Conservation (phyloP, 2,888 invertebrate species). For the Ichneumoninae sp. region DNA sequence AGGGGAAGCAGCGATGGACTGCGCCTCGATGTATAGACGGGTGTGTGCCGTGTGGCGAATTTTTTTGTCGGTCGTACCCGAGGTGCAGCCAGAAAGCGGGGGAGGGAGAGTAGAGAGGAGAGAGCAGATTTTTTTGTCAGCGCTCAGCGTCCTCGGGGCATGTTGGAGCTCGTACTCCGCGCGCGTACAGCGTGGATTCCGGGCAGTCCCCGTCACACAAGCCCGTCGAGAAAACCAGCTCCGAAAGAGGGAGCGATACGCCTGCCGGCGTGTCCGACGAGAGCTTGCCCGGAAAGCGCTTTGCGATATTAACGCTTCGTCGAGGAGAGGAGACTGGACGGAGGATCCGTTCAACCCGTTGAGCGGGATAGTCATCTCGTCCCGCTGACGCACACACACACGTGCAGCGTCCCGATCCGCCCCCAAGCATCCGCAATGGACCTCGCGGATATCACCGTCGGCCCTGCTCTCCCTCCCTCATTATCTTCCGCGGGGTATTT, state of each 20-base stretch:
- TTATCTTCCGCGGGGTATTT: slow-evolving; percentile 38
- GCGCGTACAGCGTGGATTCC: neutral
- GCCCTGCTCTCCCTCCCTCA: slow-evolving; percentile 34
- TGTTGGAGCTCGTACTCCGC: neutral
- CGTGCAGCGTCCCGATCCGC: slow-evolving; percentile 53
- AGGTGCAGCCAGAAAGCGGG: neutral
- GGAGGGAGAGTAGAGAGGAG: neutral
- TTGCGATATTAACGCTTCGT: slow-evolving; percentile 63
- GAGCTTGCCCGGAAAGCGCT: slow-evolving; percentile 45
- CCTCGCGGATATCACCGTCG: slow-evolving; percentile 42
- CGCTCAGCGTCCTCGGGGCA: slow-evolving; percentile 11
- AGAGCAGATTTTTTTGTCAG: neutral
- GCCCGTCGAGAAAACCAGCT: slow-evolving; percentile 11
- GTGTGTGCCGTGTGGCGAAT: slow-evolving; percentile 35
- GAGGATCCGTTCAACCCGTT: slow-evolving; percentile 38
- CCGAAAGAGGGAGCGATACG: neutral
- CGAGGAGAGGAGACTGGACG: slow-evolving; percentile 38
- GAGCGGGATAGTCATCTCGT: neutral
- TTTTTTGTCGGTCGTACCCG: slow-evolving; percentile 34
- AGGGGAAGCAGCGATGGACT: neutral
- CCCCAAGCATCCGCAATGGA: slow-evolving; percentile 58
- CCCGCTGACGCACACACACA: neutral
- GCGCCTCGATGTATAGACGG: neutral
- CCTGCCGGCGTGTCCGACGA: slow-evolving; percentile 54
- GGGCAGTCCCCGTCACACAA: neutral